Evolutionary conservation across 2,113 vertebrate species (phyloP).

Genomic region (Mormyrus lacerda): DNA sequence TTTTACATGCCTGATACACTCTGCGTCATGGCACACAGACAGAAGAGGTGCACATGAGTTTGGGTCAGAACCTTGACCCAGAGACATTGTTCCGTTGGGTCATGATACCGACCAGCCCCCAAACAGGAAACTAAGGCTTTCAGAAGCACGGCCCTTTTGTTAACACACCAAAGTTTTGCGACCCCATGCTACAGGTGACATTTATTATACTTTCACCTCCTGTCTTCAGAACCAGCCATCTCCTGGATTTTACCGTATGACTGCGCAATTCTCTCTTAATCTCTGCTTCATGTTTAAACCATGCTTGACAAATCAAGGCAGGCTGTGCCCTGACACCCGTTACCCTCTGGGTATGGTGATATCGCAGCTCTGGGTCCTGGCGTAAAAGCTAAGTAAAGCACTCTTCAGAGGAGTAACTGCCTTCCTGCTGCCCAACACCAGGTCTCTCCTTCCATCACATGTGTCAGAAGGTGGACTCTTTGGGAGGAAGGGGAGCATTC

Average conservation of each 20-base stretch:
- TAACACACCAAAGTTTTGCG: neutral
- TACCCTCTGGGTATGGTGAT: neutral
- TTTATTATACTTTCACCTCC: neutral
- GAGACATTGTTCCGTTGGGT: neutral
- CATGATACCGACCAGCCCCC: neutral
- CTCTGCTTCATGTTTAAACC: neutral
- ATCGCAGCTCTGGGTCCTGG: neutral
- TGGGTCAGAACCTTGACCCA: neutral
- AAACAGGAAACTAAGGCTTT: neutral
- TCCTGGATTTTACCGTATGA: neutral
- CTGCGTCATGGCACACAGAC: neutral
- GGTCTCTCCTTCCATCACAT: neutral
- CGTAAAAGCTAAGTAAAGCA: neutral
- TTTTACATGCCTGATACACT: neutral
- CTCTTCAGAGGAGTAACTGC: neutral
- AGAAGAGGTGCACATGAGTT: neutral
- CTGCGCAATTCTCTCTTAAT: neutral
- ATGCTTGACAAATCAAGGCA: neutral
- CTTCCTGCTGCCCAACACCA: constrained; percentile 13
- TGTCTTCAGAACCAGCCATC: neutral
- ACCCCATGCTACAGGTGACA: neutral
- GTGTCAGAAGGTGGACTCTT: neutral
- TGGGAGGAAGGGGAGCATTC: constrained; percentile 2
- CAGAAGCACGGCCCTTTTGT: neutral
- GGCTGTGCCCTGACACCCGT: neutral